A percentile compares a stretch with the other conserved stretches of the same genome.
phyloP scores from a whole-genome alignment of 2,113 vertebrate species.

The Agapornis roseicollis region DNA sequence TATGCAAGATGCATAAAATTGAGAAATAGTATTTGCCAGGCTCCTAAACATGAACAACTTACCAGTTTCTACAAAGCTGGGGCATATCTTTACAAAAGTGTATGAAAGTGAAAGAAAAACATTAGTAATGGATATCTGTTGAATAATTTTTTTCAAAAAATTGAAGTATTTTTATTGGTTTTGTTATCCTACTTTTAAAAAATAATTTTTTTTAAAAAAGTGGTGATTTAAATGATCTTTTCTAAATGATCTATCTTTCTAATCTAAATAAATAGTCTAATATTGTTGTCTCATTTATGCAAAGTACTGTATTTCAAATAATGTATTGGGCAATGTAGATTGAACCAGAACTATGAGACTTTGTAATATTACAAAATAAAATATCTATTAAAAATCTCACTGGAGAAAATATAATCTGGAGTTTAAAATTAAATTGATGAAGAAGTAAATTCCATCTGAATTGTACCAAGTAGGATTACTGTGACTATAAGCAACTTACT shows the following conservation, averaged over 20 bases:
- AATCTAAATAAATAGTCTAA: background rate
- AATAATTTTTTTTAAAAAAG: background rate
- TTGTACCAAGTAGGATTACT: background rate
- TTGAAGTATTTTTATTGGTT: background rate
- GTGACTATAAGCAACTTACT: background rate
- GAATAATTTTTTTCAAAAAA: background rate
- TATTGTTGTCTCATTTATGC: background rate
- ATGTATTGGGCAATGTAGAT: background rate
- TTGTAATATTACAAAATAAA: slow-evolving; percentile 13
- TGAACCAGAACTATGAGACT: background rate
- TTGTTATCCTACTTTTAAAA: background rate
- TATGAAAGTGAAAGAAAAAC: background rate
- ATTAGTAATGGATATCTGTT: background rate
- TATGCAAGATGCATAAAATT: background rate
- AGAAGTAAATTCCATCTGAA: background rate
- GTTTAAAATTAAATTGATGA: slow-evolving; percentile 20
- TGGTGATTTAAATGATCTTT: background rate
- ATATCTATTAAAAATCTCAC: slow-evolving; percentile 2
- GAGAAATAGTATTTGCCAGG: background rate
- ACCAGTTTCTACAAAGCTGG: background rate
- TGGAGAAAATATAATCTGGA: background rate
- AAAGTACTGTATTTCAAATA: background rate
- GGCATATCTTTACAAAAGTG: background rate
- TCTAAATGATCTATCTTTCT: background rate
- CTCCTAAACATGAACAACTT: background rate